Evolutionary conservation across 2,888 invertebrate genomes (phyloP), one percentile per base, ranked within the genome.

Genomic region (Barypeithes pellucidus): DNA sequence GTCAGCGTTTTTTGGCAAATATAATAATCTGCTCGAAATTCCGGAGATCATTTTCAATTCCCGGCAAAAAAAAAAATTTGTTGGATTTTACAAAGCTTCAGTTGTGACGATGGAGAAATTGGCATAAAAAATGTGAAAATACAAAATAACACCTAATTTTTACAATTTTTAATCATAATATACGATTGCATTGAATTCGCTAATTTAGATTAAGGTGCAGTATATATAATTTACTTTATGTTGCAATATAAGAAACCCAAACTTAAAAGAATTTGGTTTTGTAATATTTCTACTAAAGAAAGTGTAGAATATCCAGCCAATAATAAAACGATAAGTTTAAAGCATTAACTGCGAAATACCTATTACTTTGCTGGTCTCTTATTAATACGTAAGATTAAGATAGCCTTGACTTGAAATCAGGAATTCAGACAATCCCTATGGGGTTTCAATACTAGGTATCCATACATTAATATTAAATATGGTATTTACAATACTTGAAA

Each of bases 341-440:
- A 60, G 39, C 57, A 16, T 63, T 41, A 41, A 16, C 43, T 0
- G 43, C 43, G 8, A 16, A 45, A 45, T 45, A 16, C 47, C 20
- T 47, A 47, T 47, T 47, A 20, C 22, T 47, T 47, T 41, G 54
- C 66, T 16, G 54, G 41, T 59, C 22, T 68, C 61, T 68, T 68
- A 68, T 68, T 68, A 68, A 59, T 68, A 68, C 67, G 41, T 68
- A 50, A 24, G 22, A 39, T 52, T 68, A 50, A 24, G 22, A 39
- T 52, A 69, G 62, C 69, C 69, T 69, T 69, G 69, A 63, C 62
- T 54, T 69, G 62, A 69, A 52, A 22, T 50, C 41, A 62, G 63
- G 63, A 69, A 69, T 69, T 69, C 69, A 69, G 63, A 69, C 69
- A 69, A 69, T 69, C 69, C 69, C 60, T 57, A 62, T 36, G 33